Evolutionary conservation across 2,888 invertebrate genomes (phyloP), one percentile per base, ranked within the genome.

Genomic region (Ichneumoninae sp.): DNA sequence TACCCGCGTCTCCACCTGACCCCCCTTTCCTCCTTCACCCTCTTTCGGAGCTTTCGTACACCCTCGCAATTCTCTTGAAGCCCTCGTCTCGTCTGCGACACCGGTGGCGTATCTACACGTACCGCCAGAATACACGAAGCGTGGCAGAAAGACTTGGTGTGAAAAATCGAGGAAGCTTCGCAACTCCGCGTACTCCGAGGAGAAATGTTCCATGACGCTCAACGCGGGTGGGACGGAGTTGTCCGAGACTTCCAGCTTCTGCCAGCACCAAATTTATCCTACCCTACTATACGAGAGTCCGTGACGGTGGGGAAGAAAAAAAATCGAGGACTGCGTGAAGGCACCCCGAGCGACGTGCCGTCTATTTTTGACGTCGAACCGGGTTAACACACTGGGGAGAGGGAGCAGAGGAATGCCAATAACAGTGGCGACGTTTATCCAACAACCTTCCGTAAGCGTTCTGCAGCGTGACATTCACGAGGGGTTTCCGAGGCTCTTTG

Each of bases 131-230:
- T 30, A 19, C 79, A 65, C 54, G 80, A 72, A 30, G 60, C 19
- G 57, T 33, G 22, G 19, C 19, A 22, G 80, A 54, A 26, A 22
- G 57, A 72, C n/a, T n/a, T 7, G 13, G 22, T 60, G 72, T 80
- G 74, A 80, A 74, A 74, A 74, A 80, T 80, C 57, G 74, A 44
- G 68, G 66, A 33, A 44, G 57, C 74, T 74, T 69, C 33, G 30
- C 80, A 33, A 36, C 66, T 65, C 8, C 54, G 62, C 62, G 65
- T 52, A 54, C 22, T 19, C 26, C 30, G 30, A 30, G 44, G 30
- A 33, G 19, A 57, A 26, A 57, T 40, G 74, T 68, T 60, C 36
- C 74, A 57, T 57, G 80, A 66, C 72, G 68, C 22, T 16, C 74
- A 57, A 57, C 74, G 74, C 44, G 68, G 68, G 60, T 47, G 68